Evolutionary conservation across 2,797 vertebrate genomes (phyloP).

Genomic region (Dallia pectoralis): DNA sequence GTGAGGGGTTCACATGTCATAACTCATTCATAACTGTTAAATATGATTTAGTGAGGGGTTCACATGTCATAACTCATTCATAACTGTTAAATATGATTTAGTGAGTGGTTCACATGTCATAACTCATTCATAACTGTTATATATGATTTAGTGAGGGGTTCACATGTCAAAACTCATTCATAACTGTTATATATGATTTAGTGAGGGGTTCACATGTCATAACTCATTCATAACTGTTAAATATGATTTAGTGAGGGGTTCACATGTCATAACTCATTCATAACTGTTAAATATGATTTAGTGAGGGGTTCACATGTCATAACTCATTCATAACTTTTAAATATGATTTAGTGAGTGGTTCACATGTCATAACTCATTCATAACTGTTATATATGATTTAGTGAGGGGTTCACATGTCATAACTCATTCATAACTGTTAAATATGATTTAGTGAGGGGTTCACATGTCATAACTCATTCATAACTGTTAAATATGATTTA

Average conservation of each 20-base stretch:
- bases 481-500: neutral
- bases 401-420: neutral
- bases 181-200: neutral
- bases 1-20: neutral
- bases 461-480: neutral
- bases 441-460: neutral
- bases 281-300: neutral
- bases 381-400: neutral
- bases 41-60: neutral
- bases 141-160: neutral
- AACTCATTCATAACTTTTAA: neutral
- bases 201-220: neutral
- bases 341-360: neutral
- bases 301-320: neutral
- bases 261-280: neutral
- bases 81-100: neutral
- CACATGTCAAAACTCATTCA: neutral
- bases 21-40: neutral
- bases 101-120: neutral
- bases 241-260: neutral
- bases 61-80: neutral
- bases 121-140: neutral
- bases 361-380: neutral
- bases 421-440: neutral
- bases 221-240: neutral